A percentile compares a stretch with the other conserved stretches of the same genome.
phyloP scores from a whole-genome alignment of 2,888 invertebrate species.

The Eustalomyia histrio region DNA sequence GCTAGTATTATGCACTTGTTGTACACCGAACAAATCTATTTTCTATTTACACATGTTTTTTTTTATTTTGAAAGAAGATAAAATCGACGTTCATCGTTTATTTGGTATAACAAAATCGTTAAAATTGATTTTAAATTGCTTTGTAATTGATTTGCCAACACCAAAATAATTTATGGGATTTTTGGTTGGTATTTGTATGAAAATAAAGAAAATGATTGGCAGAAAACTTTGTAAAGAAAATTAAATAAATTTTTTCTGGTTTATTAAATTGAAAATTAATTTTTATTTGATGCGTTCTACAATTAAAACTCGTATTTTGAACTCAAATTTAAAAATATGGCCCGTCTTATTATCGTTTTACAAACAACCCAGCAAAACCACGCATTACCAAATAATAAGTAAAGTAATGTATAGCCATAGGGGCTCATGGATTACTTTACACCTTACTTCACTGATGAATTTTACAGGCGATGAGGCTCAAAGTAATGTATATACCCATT shows the following conservation, averaged over 20 bases:
- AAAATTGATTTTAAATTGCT: constrained; percentile 62
- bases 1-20: constrained; percentile 21
- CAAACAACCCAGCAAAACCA: too few relatives aligned
- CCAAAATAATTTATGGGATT: constrained; percentile 54
- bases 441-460: too few relatives aligned
- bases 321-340: too few relatives aligned
- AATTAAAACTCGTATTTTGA: too few relatives aligned
- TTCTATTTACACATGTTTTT: constrained; percentile 55
- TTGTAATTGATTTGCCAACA: constrained; percentile 61
- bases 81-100: constrained; percentile 17
- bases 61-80: neutral
- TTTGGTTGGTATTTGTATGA: neutral
- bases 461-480: too few relatives aligned
- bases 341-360: too few relatives aligned
- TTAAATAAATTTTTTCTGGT: neutral
- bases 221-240: constrained; percentile 1
- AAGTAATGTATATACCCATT: too few relatives aligned
- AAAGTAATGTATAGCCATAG: too few relatives aligned
- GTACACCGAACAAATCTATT: constrained; percentile 43
- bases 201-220: neutral
- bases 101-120: constrained; percentile 35
- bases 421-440: too few relatives aligned
- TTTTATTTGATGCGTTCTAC: too few relatives aligned
- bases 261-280: too few relatives aligned
- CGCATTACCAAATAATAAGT: too few relatives aligned